phyloP scores from a whole-genome alignment of 1,140 invertebrate species.

The Dendroctonus ponderosae region DNA sequence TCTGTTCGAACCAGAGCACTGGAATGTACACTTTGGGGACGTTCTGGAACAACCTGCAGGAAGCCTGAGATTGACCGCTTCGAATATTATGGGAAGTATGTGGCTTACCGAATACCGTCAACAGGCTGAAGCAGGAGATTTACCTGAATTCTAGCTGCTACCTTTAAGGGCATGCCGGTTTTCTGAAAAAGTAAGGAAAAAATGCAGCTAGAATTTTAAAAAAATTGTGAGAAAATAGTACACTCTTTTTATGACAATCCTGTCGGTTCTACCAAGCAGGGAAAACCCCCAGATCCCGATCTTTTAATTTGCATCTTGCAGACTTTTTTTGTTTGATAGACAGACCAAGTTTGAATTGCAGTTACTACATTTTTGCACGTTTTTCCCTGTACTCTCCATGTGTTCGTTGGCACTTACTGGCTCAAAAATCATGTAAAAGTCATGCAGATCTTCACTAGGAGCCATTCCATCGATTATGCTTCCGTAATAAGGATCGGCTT shows the following conservation, averaged over 20 bases:
- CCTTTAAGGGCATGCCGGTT: conserved; percentile 71
- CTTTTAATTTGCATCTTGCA: no score
- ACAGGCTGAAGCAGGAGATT: conserved; percentile 70
- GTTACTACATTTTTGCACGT: neutral
- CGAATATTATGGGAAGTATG: neutral
- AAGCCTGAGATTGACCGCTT: neutral
- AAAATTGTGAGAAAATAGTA: no score
- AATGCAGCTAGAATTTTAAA: conserved; percentile 5
- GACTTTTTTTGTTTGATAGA: no score
- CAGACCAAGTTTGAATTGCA: neutral
- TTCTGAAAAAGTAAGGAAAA: conserved; percentile 53
- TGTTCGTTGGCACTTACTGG: conserved; percentile 54
- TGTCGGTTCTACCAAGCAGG: no score
- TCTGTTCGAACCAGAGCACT: conserved; percentile 75
- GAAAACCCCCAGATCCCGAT: no score
- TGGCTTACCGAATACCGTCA: conserved; percentile 61
- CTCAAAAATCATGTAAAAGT: conserved; percentile 62
- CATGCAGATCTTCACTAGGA: conserved; percentile 59
- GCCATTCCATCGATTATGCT: conserved; percentile 58
- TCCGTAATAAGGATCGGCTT: conserved; percentile 58
- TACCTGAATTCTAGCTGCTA: conserved; percentile 72
- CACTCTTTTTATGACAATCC: no score
- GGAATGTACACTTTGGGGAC: conserved; percentile 71
- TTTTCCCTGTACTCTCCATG: neutral
- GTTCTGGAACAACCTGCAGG: conserved; percentile 60